These are phyloP conservation scores for Brotula barbata DNA, from an alignment of 2,797 vertebrate species.

Conservation along the genomic window DNA sequence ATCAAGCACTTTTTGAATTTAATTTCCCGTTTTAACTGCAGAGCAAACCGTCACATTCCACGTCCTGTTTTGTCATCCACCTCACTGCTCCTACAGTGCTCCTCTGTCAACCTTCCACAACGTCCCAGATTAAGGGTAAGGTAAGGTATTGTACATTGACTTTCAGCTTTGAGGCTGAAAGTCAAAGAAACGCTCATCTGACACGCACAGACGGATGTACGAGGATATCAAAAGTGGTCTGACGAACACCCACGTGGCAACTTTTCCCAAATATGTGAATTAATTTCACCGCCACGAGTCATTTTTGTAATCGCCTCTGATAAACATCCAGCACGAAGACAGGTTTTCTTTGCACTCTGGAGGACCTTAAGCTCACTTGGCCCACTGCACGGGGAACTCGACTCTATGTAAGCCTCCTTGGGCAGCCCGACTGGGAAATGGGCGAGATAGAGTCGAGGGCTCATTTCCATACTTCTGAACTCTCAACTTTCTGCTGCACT, in stretches of 20 bases:
- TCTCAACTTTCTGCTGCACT: constrained; percentile 23
- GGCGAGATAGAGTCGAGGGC: constrained; percentile 43
- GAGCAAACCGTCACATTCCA: not conserved
- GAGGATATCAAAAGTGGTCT: not conserved
- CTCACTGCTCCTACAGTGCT: not conserved
- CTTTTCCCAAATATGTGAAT: too few relatives aligned
- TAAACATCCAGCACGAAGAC: not conserved
- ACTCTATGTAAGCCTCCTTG: constrained; percentile 29
- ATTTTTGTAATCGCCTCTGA: constrained; percentile 8
- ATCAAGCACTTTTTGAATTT: too few relatives aligned
- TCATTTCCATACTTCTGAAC: constrained; percentile 22
- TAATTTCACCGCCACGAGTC: not conserved
- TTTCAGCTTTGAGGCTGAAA: constrained; percentile 1
- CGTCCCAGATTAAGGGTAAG: constrained; percentile 23
- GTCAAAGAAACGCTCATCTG: constrained; percentile 7
- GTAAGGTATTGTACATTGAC: constrained; percentile 5
- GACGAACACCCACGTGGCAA: too few relatives aligned
- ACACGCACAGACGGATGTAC: constrained; percentile 1
- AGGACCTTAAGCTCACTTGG: constrained; percentile 32
- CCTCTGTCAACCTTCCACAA: not conserved
- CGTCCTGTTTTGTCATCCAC: not conserved
- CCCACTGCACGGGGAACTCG: constrained; percentile 24
- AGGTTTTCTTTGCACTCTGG: not conserved
- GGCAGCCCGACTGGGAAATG: constrained; percentile 34
- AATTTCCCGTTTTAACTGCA: too few relatives aligned